Conservation (phyloP, 1,140 invertebrate genomes). For the Drosophila repletoides region DNA sequence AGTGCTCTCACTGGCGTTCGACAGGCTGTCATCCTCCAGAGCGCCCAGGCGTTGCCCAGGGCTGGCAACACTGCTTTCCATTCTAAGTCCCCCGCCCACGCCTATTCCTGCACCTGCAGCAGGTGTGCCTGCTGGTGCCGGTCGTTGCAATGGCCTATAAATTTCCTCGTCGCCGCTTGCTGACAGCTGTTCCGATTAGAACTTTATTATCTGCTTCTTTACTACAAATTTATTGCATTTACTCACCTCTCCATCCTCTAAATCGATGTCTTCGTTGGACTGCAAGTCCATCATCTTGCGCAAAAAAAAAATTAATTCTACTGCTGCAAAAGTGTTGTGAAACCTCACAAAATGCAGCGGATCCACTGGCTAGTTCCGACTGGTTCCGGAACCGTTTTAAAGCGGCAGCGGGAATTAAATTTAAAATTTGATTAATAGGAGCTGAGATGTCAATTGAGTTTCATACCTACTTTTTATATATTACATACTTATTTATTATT, state of each 20-base stretch:
- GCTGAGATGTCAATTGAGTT: too few relatives aligned
- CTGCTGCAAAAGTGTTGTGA: conserved; percentile 35
- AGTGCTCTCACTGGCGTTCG: conserved; percentile 63
- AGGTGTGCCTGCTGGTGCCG: conserved; percentile 46
- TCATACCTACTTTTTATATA: too few relatives aligned
- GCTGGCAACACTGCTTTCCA: conserved; percentile 38
- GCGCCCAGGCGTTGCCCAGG: conserved; percentile 48
- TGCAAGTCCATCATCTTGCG: conserved; percentile 72
- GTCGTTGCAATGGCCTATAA: conserved; percentile 83
- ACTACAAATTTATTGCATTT: background rate
- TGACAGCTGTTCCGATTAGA: conserved; percentile 62
- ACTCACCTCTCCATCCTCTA: conserved; percentile 82
- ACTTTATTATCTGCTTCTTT: too few relatives aligned
- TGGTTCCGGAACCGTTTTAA: background rate
- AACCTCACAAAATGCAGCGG: conserved; percentile 11
- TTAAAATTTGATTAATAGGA: too few relatives aligned
- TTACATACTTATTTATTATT: too few relatives aligned
- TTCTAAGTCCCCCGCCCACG: too few relatives aligned
- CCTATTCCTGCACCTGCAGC: conserved; percentile 2
- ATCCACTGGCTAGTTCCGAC: conserved; percentile 38
- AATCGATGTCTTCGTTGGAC: conserved; percentile 63
- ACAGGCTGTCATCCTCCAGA: conserved; percentile 62
- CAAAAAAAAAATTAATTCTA: conserved; percentile 54
- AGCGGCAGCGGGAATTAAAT: too few relatives aligned
- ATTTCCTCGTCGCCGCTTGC: conserved; percentile 68